Evolutionary conservation across 2,888 invertebrate species (phyloP).

Genomic region (Paralinhomoeus sp.): DNA sequence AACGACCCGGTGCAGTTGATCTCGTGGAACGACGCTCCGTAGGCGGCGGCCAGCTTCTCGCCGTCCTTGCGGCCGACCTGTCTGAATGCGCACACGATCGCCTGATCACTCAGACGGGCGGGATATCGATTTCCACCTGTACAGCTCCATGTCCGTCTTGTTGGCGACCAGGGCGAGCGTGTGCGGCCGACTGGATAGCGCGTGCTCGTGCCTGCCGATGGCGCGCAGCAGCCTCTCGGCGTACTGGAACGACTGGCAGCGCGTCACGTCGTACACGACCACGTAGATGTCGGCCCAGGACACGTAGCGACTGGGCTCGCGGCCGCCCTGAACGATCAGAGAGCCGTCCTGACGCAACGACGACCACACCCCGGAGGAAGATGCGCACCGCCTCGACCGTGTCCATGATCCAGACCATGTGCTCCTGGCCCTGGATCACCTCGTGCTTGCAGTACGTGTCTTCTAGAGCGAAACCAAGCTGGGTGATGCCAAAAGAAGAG

Average conservation of each 20-base stretch:
- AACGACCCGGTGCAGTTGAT: slow-evolving; percentile 3
- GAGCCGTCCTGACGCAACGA: background rate
- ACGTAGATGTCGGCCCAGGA: slow-evolving; percentile 32
- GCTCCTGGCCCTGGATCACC: slow-evolving; percentile 27
- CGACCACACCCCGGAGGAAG: background rate
- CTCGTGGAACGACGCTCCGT: slow-evolving; percentile 9
- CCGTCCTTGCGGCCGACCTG: slow-evolving; percentile 16
- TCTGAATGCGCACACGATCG: slow-evolving; percentile 5
- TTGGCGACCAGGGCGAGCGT: slow-evolving; percentile 30
- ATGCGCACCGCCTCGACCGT: slow-evolving; percentile 29
- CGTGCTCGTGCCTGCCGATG: slow-evolving; percentile 25
- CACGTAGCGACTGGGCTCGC: slow-evolving; percentile 27
- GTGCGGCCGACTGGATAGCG: slow-evolving; percentile 22
- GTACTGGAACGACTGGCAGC: slow-evolving; percentile 17
- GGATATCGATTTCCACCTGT: too few species aligned
- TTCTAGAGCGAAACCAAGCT: slow-evolving; percentile 19
- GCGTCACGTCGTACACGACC: slow-evolving; percentile 31
- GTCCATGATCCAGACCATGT: slow-evolving; percentile 30
- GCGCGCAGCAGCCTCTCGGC: slow-evolving; percentile 27
- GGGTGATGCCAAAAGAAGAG: background rate
- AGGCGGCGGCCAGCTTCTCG: slow-evolving; percentile 11
- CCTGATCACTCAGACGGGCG: too few species aligned
- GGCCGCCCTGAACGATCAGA: slow-evolving; percentile 17
- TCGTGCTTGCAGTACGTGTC: slow-evolving; percentile 31
- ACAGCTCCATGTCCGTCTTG: slow-evolving; percentile 31